These are phyloP conservation scores for Chaetorhynchus papuensis DNA, from an alignment of 2,113 vertebrate genomes.

Conservation along the genomic window DNA sequence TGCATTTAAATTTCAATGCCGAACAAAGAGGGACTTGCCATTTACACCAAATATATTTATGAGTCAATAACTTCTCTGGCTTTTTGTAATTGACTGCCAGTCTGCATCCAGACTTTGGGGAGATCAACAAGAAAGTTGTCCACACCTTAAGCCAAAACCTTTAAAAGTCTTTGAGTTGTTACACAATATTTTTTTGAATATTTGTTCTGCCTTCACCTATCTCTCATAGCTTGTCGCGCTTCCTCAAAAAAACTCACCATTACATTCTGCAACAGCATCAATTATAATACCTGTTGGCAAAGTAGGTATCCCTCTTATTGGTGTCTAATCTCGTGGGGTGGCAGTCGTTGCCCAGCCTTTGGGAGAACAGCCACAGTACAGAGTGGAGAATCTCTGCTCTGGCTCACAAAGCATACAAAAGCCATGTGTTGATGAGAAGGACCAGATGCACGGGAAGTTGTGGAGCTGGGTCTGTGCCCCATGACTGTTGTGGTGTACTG, in stretches of 20 bases:
- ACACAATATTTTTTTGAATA: neutral
- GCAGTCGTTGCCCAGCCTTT: neutral
- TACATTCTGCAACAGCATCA: neutral
- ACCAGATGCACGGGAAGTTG: neutral
- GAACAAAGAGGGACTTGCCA: neutral
- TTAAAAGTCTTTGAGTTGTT: neutral
- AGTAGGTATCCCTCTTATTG: neutral
- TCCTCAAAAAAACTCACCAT: neutral
- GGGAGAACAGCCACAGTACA: neutral
- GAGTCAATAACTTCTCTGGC: neutral
- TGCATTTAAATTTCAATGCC: neutral
- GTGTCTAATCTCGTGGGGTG: accelerated
- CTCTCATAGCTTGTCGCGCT: neutral
- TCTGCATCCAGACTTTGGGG: neutral
- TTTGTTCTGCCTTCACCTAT: neutral
- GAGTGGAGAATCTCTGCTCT: neutral
- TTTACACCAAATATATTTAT: neutral
- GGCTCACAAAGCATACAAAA: neutral
- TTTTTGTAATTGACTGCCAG: neutral
- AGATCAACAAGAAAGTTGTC: neutral
- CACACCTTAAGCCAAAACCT: neutral
- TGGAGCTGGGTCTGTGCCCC: neutral
- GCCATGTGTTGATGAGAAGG: neutral
- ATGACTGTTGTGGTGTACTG: neutral
- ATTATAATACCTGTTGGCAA: neutral